Evolutionary conservation across 2,113 vertebrate species (phyloP), one percentile per base, ranked within the genome.

Genomic region (Clupea harengus): DNA sequence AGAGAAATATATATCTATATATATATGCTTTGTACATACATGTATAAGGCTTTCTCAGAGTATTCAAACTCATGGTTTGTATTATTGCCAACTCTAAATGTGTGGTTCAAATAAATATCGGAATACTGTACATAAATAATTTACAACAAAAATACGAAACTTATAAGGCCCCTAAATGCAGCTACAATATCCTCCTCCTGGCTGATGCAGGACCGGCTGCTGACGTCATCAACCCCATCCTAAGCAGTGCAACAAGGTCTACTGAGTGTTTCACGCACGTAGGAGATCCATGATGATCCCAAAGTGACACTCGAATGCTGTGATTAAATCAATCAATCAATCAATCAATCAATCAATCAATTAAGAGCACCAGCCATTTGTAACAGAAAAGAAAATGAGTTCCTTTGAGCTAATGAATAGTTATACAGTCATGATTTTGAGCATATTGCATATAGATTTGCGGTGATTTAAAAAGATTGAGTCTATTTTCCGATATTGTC

Each of bases 51-150:
- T 94, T 88, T 89, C 72, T 87, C 83, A 67, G 93, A 94, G 95
- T 94, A 92, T 93, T 93, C 84, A 94, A 95, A 78, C 94, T 93
- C 93, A 92, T 90, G 93, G 93, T 94, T 78, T 93, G 91, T 93
- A 94, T 95, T 96, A 95, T 96, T 96, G 95, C 95, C 94, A 95
- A 94, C 93, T 94, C 93, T 93, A 92, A 93, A 92, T 94, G 92
- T 95, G 94, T 93, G 95, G 92, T 93, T 95, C 92, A 93, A 95
- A 95, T 95, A 95, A 95, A 95, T 94, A 94, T 95, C 92, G 92
- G 92, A 94, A 93, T 92, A 93, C 93, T 94, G 92, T 94, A 94
- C 93, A 94, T 91, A 91, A 95, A 95, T 95, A 94, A 95, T 92
- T 94, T 95, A 95, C 91, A 95, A 90, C 86, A 89, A 92, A 85